These are phyloP conservation scores for Monochamus alternatus DNA, from an alignment of 2,888 invertebrate species.

Conservation along the genomic window DNA sequence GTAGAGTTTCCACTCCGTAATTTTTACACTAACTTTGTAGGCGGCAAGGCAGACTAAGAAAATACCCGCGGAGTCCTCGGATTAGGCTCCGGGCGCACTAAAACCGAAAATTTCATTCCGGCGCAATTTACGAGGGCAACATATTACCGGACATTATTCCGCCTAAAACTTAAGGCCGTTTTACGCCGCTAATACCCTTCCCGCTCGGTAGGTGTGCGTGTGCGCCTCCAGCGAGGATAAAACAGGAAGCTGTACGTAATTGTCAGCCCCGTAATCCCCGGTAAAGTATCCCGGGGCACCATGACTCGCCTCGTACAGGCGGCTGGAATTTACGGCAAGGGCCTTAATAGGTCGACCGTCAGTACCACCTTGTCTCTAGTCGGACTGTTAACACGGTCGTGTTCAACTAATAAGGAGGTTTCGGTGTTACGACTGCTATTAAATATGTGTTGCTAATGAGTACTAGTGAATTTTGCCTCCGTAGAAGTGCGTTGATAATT, in stretches of 20 bases:
- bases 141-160: conserved; percentile 7
- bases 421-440: too few species aligned
- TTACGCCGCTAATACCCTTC: conserved; percentile 3
- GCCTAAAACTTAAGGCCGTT: conserved; percentile 10
- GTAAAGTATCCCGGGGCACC: conserved; percentile 73
- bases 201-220: conserved; percentile 6
- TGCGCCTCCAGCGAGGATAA: conserved; percentile 29
- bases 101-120: conserved; percentile 13
- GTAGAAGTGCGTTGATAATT: too few species aligned
- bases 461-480: too few species aligned
- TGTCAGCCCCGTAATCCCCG: conserved; percentile 75
- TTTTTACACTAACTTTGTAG: too few species aligned
- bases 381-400: too few species aligned
- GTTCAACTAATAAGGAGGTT: too few species aligned
- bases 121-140: background rate
- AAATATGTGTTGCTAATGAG: too few species aligned
- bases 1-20: too few species aligned
- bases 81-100: background rate
- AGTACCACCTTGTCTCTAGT: too few species aligned
- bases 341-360: conserved; percentile 43
- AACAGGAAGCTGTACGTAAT: conserved; percentile 70
- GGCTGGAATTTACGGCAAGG: conserved; percentile 75
- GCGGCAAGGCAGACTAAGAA: too few species aligned
- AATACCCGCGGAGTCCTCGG: background rate
- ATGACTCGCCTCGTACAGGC: conserved; percentile 74